Base-by-base conservation (phyloP, 2,888 invertebrate genomes). In the Parasteatoda lunata region DNA sequence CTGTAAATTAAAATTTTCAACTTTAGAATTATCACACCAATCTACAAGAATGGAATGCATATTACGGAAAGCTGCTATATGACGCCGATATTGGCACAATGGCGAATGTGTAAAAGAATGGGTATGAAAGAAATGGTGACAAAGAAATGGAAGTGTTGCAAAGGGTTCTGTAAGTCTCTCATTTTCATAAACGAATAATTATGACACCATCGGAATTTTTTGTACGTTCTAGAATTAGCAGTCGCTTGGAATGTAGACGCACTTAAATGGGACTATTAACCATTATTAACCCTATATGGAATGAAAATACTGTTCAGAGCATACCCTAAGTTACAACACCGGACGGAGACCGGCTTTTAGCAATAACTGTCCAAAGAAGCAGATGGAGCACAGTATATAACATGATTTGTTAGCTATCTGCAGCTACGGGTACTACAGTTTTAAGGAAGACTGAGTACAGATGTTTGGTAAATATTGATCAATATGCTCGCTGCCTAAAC, bases 241-340 rank as follows among this genome's bases (percentile, higher is more conserved):
- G 59, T 7, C 4, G 0, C 7, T 13, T 59, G 8, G 59, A 7
- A 59, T 59, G 8, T 13, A 7, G 59, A 13, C 5, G 4, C 13
- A 59, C 59, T 6, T 13, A 59, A 59, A 59, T 59, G 59, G n/a
- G n/a, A n/a, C n/a, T n/a, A n/a, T n/a, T n/a, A n/a, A n/a, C n/a
- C n/a, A n/a, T n/a, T n/a, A n/a, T n/a, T n/a, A n/a, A n/a, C n/a
- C n/a, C n/a, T n/a, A n/a, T n/a, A n/a, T n/a, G n/a, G n/a, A n/a
- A n/a, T n/a, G n/a, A n/a, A n/a, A n/a, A n/a, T n/a, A n/a, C n/a
- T 52, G 77, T 9, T 30, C 30, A 69, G 68, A 30, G 68, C 77
- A 68, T 3, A 47, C 1, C 1, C 51, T 2, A 4, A 30, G 52
- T 51, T 51, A 77, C 68, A 52, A 77, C 52, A 52, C 68, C 68